Evolutionary conservation across 2,797 vertebrate species (phyloP).

Genomic region (Pseudochirops cupreus): DNA sequence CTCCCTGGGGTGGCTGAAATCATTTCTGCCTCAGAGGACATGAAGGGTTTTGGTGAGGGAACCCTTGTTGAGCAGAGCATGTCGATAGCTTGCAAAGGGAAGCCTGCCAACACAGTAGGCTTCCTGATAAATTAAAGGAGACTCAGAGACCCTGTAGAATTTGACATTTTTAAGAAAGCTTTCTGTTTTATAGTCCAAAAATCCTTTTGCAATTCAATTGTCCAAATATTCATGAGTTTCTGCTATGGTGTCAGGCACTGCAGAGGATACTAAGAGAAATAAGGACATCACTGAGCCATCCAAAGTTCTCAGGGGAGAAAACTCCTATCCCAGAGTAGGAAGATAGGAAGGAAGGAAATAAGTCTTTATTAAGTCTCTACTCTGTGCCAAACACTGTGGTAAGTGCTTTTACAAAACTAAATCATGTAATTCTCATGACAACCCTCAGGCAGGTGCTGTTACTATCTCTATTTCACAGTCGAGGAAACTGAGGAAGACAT

Average conservation of each 20-base stretch:
- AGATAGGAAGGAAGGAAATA: background rate
- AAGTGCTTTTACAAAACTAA: background rate
- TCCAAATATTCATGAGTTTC: background rate
- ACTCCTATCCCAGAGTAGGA: background rate
- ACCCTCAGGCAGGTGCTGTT: background rate
- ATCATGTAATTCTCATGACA: background rate
- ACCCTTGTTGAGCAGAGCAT: background rate
- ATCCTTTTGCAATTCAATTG: background rate
- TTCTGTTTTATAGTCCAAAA: background rate
- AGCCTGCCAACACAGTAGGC: background rate
- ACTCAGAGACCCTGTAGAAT: background rate
- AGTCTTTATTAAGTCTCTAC: background rate
- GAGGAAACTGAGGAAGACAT: background rate
- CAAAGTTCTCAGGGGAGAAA: background rate
- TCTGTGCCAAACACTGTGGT: background rate
- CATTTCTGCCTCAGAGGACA: background rate
- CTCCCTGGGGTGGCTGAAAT: background rate
- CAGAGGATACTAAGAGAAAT: background rate
- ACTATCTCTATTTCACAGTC: background rate
- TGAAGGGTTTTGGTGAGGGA: background rate
- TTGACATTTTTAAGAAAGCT: background rate
- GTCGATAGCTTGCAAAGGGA: background rate
- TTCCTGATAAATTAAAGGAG: background rate
- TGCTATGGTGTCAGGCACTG: background rate
- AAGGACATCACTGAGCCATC: background rate